phyloP scores from a whole-genome alignment of 2,888 invertebrate species.

The Tetragnatha montana region DNA sequence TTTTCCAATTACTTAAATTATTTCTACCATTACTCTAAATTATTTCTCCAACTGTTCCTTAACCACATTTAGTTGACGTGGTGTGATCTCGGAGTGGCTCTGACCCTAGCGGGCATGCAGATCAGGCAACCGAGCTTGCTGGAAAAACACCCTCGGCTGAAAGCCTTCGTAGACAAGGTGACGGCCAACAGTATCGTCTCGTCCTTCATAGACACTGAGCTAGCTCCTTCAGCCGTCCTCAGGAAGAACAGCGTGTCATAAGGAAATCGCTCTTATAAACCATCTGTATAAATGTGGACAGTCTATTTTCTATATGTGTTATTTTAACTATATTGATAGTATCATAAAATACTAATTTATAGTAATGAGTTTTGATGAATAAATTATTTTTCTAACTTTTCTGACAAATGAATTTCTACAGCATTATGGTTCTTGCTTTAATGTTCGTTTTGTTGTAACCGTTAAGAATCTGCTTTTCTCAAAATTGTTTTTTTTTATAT shows the following conservation, averaged over 20 bases:
- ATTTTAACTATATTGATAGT: neutral
- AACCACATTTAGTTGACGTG: conserved; percentile 45
- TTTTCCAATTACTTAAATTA: too few species aligned
- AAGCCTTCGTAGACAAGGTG: conserved; percentile 53
- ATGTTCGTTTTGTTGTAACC: too few species aligned
- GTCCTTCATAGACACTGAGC: conserved; percentile 50
- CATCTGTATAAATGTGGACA: neutral
- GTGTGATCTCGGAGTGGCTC: conserved; percentile 64
- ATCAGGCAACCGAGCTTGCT: conserved; percentile 55
- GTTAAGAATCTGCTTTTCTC: too few species aligned
- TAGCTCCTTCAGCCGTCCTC: conserved; percentile 55
- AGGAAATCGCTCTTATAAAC: neutral
- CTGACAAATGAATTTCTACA: too few species aligned
- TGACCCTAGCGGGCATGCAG: conserved; percentile 57
- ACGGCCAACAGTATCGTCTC: conserved; percentile 33
- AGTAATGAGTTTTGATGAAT: neutral
- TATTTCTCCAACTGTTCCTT: neutral
- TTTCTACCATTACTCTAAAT: too few species aligned
- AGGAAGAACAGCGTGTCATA: conserved; percentile 59
- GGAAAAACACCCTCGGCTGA: conserved; percentile 42
- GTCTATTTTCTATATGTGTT: neutral
- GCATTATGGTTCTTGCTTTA: too few species aligned
- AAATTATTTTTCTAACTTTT: neutral
- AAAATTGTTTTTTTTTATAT: too few species aligned
- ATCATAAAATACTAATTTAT: neutral